Evolutionary conservation across 2,113 vertebrate genomes (phyloP).

Genomic region (Boulengeromyrus knoepffleri): DNA sequence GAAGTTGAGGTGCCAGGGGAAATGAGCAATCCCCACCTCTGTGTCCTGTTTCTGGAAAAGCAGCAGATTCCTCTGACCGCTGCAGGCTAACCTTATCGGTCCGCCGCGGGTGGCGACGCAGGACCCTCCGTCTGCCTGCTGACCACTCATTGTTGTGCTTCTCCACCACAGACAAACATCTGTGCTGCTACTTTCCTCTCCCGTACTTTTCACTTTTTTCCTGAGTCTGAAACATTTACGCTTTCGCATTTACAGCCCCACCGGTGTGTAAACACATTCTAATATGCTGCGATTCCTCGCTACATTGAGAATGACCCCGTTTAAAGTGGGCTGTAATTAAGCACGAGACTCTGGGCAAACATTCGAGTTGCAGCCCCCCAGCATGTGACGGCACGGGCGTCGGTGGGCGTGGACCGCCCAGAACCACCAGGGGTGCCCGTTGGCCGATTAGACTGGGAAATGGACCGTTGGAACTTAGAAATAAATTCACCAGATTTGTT

Average conservation of each 20-base stretch:
- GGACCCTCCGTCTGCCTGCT: background rate
- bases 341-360: background rate
- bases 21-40: slow-evolving; percentile 23
- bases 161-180: background rate
- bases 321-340: background rate
- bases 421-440: background rate
- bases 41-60: slow-evolving; percentile 24
- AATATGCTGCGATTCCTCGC: background rate
- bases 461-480: background rate
- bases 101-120: background rate
- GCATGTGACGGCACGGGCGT: background rate
- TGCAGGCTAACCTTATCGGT: background rate
- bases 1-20: slow-evolving; percentile 22
- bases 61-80: slow-evolving; percentile 8
- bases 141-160: slow-evolving; percentile 14
- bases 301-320: background rate
- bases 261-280: background rate
- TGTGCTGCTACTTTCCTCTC: background rate
- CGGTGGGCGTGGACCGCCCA: background rate
- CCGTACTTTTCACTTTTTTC: background rate
- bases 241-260: background rate
- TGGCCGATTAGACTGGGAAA: background rate
- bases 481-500: background rate
- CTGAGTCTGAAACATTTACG: background rate
- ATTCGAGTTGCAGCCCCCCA: background rate